These are phyloP conservation scores for Protonibea diacanthus DNA, from an alignment of 2,797 vertebrate genomes.

Conservation along the genomic window DNA sequence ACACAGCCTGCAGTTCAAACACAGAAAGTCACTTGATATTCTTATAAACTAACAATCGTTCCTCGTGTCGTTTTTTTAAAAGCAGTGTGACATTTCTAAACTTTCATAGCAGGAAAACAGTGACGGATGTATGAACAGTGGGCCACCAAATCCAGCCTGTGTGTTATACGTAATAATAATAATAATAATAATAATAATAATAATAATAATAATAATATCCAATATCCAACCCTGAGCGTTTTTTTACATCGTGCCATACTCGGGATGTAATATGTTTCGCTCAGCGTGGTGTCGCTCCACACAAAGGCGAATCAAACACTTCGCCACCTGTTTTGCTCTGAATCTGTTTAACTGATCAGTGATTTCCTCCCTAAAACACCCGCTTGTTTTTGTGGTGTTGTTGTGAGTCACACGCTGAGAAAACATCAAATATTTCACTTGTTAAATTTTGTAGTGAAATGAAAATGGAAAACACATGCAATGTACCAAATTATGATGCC, in stretches of 20 bases:
- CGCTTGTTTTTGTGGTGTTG: background rate
- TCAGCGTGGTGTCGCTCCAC: background rate
- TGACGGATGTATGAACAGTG: background rate
- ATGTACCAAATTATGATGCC: background rate
- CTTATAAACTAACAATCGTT: background rate
- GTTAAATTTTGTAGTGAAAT: background rate
- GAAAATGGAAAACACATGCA: background rate
- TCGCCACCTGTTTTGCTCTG: constrained; percentile 22
- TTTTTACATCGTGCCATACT: background rate
- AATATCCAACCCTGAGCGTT: background rate
- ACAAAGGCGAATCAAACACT: constrained; percentile 28
- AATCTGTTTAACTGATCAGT: constrained; percentile 7
- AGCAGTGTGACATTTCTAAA: background rate
- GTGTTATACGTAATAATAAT: background rate
- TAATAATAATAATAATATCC: background rate
- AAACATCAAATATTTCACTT: background rate
- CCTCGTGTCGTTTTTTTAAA: background rate
- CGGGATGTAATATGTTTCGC: background rate
- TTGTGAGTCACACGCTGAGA: constrained; percentile 3
- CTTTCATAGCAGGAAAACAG: background rate
- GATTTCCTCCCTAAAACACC: background rate
- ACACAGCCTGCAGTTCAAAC: background rate
- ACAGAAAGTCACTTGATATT: background rate
- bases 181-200: too few relatives aligned
- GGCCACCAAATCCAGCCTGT: background rate